Evolutionary conservation across 2,113 vertebrate genomes (phyloP).

Genomic region (Pimephales promelas): DNA sequence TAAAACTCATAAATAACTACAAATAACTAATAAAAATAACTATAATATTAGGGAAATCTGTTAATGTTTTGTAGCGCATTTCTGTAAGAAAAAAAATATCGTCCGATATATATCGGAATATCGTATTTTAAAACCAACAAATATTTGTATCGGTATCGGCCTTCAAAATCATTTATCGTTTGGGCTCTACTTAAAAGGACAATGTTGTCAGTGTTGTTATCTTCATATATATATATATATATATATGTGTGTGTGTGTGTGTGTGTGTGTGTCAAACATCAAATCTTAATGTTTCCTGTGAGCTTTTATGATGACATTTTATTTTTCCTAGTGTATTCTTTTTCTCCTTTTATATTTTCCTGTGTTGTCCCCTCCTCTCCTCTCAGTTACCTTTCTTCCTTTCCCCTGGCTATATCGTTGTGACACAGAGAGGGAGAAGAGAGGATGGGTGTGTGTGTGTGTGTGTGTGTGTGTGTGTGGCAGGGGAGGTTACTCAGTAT

Average conservation of each 20-base stretch:
- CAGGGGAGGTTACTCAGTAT: slow-evolving; percentile 67
- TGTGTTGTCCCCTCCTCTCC: neutral
- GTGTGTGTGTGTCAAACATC: neutral
- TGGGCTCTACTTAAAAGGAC: no score
- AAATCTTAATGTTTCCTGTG: neutral
- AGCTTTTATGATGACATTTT: neutral
- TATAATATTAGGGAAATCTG: no score
- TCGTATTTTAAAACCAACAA: no score
- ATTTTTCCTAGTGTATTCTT: neutral
- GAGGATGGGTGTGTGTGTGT: slow-evolving; percentile 24
- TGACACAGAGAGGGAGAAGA: slow-evolving; percentile 59
- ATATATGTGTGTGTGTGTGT: no score
- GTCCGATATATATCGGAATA: no score
- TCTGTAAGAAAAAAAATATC: no score
- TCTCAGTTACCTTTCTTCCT: slow-evolving; percentile 5
- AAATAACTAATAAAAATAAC: no score
- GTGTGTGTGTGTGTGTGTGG: no score
- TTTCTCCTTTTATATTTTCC: neutral
- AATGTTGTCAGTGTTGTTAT: neutral
- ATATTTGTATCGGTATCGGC: no score
- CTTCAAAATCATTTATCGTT: no score
- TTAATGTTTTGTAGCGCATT: no score
- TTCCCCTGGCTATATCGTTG: slow-evolving; percentile 26
- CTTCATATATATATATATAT: neutral
- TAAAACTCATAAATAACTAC: no score